Evolutionary conservation across 2,888 invertebrate genomes (phyloP).

Genomic region (Meteorus cinctellus): DNA sequence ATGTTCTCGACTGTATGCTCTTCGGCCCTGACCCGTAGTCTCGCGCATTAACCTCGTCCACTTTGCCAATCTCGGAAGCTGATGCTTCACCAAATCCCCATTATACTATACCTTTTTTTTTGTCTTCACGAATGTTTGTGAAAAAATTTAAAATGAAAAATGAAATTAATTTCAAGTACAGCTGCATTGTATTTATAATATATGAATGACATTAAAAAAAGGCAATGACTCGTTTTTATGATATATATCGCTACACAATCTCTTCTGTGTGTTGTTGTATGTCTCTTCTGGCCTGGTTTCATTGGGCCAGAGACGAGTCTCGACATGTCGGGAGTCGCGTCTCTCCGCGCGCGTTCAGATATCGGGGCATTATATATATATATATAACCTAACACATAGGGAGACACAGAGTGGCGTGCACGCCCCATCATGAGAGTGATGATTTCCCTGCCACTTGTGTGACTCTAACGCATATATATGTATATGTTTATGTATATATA

Average conservation of each 20-base stretch:
- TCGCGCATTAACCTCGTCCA: slow-evolving; percentile 36
- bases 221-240: background rate
- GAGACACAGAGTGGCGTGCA: slow-evolving; percentile 14
- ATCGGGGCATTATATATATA: background rate
- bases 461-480: slow-evolving; percentile 10
- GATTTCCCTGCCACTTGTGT: slow-evolving; percentile 47
- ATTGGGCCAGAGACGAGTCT: slow-evolving; percentile 52
- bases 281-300: slow-evolving; percentile 62
- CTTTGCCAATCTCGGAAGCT: slow-evolving; percentile 26
- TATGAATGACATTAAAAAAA: slow-evolving; percentile 7
- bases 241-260: background rate
- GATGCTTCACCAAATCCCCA: background rate
- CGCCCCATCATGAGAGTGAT: slow-evolving; percentile 28
- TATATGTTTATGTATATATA: slow-evolving; percentile 45
- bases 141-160: too few relatives aligned
- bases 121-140: background rate
- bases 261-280: background rate
- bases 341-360: slow-evolving; percentile 55
- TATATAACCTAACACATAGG: background rate
- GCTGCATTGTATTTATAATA: background rate
- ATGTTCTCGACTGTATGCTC: background rate
- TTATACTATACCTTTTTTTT: background rate
- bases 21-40: slow-evolving; percentile 41
- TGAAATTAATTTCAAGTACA: too few relatives aligned
- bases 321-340: slow-evolving; percentile 47